phyloP scores from a whole-genome alignment of 2,797 vertebrate genomes.

The Triplophysa bombifrons region DNA sequence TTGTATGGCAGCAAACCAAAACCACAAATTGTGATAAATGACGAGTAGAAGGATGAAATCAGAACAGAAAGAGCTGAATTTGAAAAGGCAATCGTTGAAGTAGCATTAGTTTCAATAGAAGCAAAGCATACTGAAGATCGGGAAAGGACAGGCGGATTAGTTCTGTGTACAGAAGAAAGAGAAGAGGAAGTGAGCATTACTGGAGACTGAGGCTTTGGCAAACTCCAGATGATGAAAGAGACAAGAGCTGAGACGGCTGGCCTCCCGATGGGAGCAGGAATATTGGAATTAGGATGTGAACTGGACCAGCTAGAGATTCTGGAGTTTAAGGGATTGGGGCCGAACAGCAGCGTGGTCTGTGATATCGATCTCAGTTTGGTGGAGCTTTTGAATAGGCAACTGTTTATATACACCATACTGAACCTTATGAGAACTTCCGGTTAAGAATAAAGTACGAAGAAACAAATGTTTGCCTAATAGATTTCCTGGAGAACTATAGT shows the following conservation, averaged over 20 bases:
- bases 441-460: not conserved
- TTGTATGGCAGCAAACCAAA: not conserved
- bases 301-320: slow-evolving; percentile 15
- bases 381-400: not conserved
- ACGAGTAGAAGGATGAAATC: slow-evolving; percentile 21
- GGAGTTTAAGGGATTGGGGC: slow-evolving; percentile 16
- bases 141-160: slow-evolving; percentile 2
- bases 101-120: slow-evolving; percentile 10
- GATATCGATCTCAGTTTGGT: slow-evolving; percentile 9
- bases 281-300: slow-evolving; percentile 31
- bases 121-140: not conserved
- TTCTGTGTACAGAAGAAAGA: slow-evolving; percentile 1
- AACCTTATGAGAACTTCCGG: not conserved
- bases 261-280: slow-evolving; percentile 16
- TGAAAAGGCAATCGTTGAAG: not conserved
- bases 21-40: not conserved
- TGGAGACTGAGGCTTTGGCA: slow-evolving; percentile 28
- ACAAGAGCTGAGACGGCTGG: not conserved
- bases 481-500: too few species aligned
- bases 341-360: slow-evolving; percentile 1
- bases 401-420: not conserved
- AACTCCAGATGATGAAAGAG: slow-evolving; percentile 41
- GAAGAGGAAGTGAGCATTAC: slow-evolving; percentile 26
- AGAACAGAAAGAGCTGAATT: not conserved
- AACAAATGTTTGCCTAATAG: too few species aligned